A percentile compares a stretch with the other conserved stretches of the same genome.
Evolutionary conservation across 2,797 vertebrate genomes (phyloP).

Genomic region (Threskiornis aethiopicus): DNA sequence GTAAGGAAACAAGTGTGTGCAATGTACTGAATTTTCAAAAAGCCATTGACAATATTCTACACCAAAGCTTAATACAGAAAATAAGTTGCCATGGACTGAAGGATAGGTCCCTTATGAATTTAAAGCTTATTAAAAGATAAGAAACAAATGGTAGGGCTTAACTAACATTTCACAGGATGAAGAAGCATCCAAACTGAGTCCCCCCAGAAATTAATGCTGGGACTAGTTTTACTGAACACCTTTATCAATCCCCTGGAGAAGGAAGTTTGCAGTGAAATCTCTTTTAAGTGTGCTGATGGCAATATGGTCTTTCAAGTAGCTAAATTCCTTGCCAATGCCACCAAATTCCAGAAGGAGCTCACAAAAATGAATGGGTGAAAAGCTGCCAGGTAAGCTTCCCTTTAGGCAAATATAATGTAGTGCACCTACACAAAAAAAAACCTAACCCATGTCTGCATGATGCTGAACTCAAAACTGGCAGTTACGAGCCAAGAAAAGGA

Average conservation of each 20-base stretch:
- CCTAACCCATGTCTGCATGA: background rate
- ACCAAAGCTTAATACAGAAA: background rate
- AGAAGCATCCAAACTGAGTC: background rate
- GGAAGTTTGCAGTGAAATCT: background rate
- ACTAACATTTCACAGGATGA: background rate
- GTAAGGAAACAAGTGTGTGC: background rate
- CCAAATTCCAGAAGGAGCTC: background rate
- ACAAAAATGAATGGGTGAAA: background rate
- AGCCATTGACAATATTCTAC: background rate
- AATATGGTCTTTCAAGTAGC: background rate
- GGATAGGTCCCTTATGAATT: background rate
- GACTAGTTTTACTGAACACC: background rate
- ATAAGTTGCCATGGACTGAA: background rate
- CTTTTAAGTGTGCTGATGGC: background rate
- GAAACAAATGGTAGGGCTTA: background rate
- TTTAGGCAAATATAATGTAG: background rate
- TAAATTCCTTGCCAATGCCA: background rate
- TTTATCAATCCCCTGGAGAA: background rate
- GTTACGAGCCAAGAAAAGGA: background rate
- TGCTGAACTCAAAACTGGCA: background rate
- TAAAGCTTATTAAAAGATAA: background rate
- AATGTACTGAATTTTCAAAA: background rate
- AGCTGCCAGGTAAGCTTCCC: background rate
- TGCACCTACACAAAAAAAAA: accelerated
- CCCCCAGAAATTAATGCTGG: background rate